These are phyloP conservation scores for Sebastes vulpes DNA, from an alignment of 2,797 vertebrate species.

Conservation along the genomic window DNA sequence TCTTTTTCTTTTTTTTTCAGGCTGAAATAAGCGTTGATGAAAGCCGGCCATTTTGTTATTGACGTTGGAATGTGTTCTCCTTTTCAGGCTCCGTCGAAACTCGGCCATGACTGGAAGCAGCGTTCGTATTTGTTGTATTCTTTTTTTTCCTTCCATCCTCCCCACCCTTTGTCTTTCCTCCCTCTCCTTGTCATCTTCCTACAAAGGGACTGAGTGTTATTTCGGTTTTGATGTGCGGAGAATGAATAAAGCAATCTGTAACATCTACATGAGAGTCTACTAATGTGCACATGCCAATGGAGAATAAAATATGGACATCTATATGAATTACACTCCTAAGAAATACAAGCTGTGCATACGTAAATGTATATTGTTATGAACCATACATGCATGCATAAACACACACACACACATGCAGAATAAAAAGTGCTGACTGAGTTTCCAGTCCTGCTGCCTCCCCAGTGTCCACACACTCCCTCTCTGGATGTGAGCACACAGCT, in stretches of 20 bases:
- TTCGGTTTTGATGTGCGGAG: conserved; percentile 47
- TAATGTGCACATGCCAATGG: conserved; percentile 1
- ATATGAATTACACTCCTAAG: conserved; percentile 11
- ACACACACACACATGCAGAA: neutral
- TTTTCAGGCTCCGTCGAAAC: conserved; percentile 37
- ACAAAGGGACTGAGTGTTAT: conserved; percentile 25
- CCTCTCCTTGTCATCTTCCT: conserved; percentile 38
- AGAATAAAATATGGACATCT: conserved; percentile 12
- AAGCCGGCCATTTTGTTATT: conserved; percentile 67
- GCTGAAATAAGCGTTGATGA: conserved; percentile 67
- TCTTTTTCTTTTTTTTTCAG: conserved; percentile 43
- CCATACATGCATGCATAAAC: conserved; percentile 16
- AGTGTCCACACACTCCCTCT: neutral
- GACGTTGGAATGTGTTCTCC: conserved; percentile 34
- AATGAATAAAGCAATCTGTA: conserved; percentile 37
- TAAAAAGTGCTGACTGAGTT: conserved; percentile 18
- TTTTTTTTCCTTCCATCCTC: neutral
- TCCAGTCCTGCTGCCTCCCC: neutral
- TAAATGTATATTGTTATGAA: conserved; percentile 40
- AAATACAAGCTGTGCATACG: conserved; percentile 5
- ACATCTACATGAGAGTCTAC: conserved; percentile 9
- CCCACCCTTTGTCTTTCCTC: conserved; percentile 45
- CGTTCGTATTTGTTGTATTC: conserved; percentile 17
- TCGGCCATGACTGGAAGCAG: conserved; percentile 30
- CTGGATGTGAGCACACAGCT: neutral